A percentile compares a stretch with the other conserved stretches of the same genome.
These are phyloP conservation scores for Apostichopus japonicus DNA, from an alignment of 35 echinoderm and acorn worm species.

Conservation along the genomic window DNA sequence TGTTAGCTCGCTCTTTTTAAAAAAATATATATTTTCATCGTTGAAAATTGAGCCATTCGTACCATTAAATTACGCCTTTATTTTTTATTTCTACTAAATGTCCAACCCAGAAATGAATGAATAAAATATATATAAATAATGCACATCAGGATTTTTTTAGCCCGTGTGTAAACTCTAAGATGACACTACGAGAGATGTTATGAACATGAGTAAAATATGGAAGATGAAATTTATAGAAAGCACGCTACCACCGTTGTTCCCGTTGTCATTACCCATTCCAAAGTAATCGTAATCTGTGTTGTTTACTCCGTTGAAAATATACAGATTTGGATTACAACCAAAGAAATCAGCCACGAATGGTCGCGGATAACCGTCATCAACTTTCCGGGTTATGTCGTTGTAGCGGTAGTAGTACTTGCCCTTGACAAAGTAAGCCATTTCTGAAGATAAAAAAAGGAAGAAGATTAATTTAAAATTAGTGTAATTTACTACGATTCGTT, in stretches of 20 bases:
- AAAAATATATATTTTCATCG: too few species aligned
- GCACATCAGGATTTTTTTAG: too few species aligned
- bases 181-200: not conserved
- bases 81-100: too few species aligned
- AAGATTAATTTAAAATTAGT: too few species aligned
- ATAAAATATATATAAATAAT: too few species aligned
- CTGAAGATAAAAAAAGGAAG: not conserved
- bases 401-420: conserved; percentile 80
- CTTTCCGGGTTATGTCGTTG: conserved; percentile 60
- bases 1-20: too few species aligned
- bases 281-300: conserved; percentile 27
- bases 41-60: too few species aligned
- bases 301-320: not conserved
- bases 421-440: conserved; percentile 76
- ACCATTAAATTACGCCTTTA: too few species aligned
- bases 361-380: conserved; percentile 67
- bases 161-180: not conserved
- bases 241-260: not conserved
- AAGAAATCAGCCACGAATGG: conserved; percentile 84
- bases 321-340: conserved; percentile 63
- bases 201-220: not conserved
- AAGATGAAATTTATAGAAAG: not conserved
- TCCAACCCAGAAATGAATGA: too few species aligned
- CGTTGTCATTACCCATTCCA: not conserved
- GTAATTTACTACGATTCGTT: too few species aligned